phyloP scores from a whole-genome alignment of 2,113 vertebrate genomes.

The Ranitomeya imitator region DNA sequence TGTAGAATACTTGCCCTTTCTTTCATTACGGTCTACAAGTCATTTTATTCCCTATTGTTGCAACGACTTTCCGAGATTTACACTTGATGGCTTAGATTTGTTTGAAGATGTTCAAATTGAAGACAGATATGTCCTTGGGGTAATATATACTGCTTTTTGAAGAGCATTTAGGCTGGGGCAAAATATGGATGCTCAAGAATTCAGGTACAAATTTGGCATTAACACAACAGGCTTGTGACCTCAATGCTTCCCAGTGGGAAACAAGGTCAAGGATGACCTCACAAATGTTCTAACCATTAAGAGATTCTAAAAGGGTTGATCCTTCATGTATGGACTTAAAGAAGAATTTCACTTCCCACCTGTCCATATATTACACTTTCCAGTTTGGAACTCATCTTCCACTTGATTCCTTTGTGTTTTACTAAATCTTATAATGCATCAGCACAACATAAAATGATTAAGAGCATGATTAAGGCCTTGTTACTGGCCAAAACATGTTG shows the following conservation, averaged over 20 bases:
- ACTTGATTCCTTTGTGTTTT: too few relatives aligned
- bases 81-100: background rate
- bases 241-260: background rate
- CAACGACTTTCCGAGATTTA: background rate
- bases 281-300: too few relatives aligned
- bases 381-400: too few relatives aligned
- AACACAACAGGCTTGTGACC: background rate
- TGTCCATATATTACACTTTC: too few relatives aligned
- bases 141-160: background rate
- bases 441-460: too few relatives aligned
- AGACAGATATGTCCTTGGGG: background rate
- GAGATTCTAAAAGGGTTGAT: too few relatives aligned
- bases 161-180: background rate
- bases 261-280: background rate
- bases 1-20: conserved; percentile 24
- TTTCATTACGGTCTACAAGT: conserved; percentile 28
- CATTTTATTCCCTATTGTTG: background rate
- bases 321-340: too few relatives aligned
- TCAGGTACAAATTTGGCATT: background rate
- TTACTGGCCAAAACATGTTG: too few relatives aligned
- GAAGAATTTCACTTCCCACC: too few relatives aligned
- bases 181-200: background rate
- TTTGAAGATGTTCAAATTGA: background rate
- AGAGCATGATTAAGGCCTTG: too few relatives aligned
- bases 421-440: too few relatives aligned